Evolutionary conservation across 1,140 invertebrate genomes (phyloP), one percentile per base, ranked within the genome.

Genomic region (Muscidifurax raptorellus): DNA sequence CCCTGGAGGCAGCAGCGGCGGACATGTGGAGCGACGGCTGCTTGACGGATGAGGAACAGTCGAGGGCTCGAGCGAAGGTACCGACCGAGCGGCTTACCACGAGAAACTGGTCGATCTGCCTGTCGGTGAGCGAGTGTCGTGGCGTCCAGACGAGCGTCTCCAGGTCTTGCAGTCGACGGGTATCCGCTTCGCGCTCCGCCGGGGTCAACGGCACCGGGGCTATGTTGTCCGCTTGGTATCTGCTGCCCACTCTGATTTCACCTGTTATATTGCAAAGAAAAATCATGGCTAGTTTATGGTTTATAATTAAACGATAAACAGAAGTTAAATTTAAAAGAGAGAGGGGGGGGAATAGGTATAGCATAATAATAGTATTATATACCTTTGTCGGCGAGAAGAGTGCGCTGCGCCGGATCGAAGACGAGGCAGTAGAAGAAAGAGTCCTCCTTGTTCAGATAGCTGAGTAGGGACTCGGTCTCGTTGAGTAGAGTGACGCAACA

Each of bases 401-500:
- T 99, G 94, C 99, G 99, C 94, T 99, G 98, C 93, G 97, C 96
- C 85, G 99, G 99, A 95, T 99, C 99, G 94, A 99, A 99, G 86
- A 99, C 99, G 92, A 99, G 95, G 91, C 99, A 99, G 94, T 99
- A 99, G 94, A 99, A 99, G 95, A 99, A 99, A 91, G 97, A 97
- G 93, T 99, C 98, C 95, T 99, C 98, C 95, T 98, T 98, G 94
- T 98, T 98, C 87, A 99, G 95, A 95, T 99, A 99, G 91, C 97
- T 98, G 88, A 96, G 94, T 88, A 99, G 94, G 87, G 97, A 97
- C 94, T 99, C 99, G 75, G 98, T 99, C 95, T 99, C 99, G 94
- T 99, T 99, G 91, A 99, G 96, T 82, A 99, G 94, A 79, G 98
- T 99, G 86, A 99, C 99, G 86, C 97, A 97, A 94, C 99, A 99